phyloP scores from a whole-genome alignment of 1,140 invertebrate species.

The Liolophura sinensis region DNA sequence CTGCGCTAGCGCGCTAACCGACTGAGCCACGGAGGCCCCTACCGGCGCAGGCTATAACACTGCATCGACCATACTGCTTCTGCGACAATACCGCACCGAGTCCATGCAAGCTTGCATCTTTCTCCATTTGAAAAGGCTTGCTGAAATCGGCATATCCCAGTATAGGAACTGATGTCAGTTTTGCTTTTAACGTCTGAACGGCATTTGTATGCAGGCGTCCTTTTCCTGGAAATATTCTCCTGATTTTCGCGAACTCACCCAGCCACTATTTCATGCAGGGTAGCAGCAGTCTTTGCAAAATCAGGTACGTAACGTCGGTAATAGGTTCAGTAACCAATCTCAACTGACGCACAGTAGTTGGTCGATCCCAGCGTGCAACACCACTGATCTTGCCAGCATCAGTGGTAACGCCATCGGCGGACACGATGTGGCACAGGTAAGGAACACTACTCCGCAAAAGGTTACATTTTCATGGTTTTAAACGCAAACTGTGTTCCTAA shows the following conservation, averaged over 20 bases:
- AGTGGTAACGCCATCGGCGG: constrained; percentile 35
- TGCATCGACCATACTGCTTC: constrained; percentile 17
- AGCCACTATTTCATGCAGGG: constrained; percentile 41
- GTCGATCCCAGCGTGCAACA: constrained; percentile 34
- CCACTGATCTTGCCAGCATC: constrained; percentile 53
- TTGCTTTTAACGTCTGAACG: constrained; percentile 21
- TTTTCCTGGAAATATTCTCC: too few relatives aligned
- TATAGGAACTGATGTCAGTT: constrained; percentile 23
- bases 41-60: constrained; percentile 21
- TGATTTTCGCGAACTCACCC: constrained; percentile 7
- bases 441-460: constrained; percentile 41
- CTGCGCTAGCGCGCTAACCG: background rate
- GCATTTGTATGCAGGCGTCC: constrained; percentile 11
- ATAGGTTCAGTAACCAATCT: constrained; percentile 57
- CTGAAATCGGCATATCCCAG: constrained; percentile 23
- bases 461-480: constrained; percentile 48
- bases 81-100: constrained; percentile 38
- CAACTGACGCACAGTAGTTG: constrained; percentile 47
- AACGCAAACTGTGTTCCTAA: constrained; percentile 24
- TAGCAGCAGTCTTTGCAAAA: constrained; percentile 39
- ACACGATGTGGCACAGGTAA: constrained; percentile 28
- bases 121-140: constrained; percentile 26
- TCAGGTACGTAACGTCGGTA: constrained; percentile 53
- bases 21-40: constrained; percentile 6
- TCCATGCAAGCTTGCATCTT: constrained; percentile 22